Evolutionary conservation across 2,797 vertebrate genomes (phyloP), one percentile per base, ranked within the genome.

Genomic region (Sarcophilus harrisii): DNA sequence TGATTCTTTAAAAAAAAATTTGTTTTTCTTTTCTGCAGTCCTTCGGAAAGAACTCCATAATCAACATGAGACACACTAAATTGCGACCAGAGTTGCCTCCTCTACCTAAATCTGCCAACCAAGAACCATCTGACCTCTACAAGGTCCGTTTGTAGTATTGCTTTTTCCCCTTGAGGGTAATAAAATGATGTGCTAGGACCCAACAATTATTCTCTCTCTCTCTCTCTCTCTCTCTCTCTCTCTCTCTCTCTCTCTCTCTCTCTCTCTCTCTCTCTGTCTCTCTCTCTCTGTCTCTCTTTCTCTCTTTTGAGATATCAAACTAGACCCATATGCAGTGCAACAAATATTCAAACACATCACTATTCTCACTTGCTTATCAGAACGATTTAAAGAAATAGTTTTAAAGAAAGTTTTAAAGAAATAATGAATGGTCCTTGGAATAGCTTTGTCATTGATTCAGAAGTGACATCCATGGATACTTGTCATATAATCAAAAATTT

Each of bases 1-100:
- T 58, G 73, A 91, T 93, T 90, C 45, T 49, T 96, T 38, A 97
- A 81, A 95, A 95, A 28, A 38, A 66, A 1, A 52, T 96, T 96
- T 97, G 16, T 90, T 90, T 14, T 94, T 10, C 9, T 98, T 97
- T 93, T 95, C 6, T 93, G 38, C 93, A 98, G 98, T 66, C 95
- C 73, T 2, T 97, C 90, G 95, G 94, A 91, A 96, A 32, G 3
- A 96, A 98, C 95, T 99, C 99, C 0, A 94, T 98, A 59, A 97
- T 96, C 96, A 99, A 98, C 59, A 98, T 98, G 98, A 99, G 98
- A 97, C 97, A 98, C 57, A 97, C 58, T n/a, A 98, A 97, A 92
- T 81, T 0, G 57, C 95, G 96, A 29, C 98, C 95, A 0, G 97
- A 98, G 58, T 97, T 98, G 11, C 98, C 98, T 0, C 97, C 98